Evolutionary conservation across 1,140 invertebrate genomes (phyloP).

Genomic region (Ceratosolen solmsi): DNA sequence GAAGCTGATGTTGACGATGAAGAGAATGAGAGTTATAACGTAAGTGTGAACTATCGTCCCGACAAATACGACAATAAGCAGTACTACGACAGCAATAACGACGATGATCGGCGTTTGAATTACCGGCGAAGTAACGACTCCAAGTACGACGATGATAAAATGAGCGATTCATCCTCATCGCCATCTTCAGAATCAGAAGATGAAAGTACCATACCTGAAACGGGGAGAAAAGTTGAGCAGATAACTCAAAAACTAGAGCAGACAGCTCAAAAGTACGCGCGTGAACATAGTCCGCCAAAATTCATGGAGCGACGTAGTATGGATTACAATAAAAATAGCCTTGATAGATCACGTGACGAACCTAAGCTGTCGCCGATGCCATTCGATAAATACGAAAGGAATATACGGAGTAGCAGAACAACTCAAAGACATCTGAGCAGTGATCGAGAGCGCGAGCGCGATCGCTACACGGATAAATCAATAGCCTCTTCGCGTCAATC

Average conservation of each 20-base stretch:
- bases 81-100: constrained; percentile 57
- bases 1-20: constrained; percentile 59
- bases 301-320: constrained; percentile 63
- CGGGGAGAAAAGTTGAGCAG: constrained; percentile 71
- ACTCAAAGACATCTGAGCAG: constrained; percentile 48
- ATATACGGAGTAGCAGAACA: background rate
- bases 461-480: constrained; percentile 64
- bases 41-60: constrained; percentile 55
- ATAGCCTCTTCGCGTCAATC: constrained; percentile 55
- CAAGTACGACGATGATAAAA: constrained; percentile 68
- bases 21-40: constrained; percentile 56
- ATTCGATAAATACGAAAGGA: constrained; percentile 58
- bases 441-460: constrained; percentile 56
- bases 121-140: constrained; percentile 52
- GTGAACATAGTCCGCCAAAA: constrained; percentile 70
- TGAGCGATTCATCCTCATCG: constrained; percentile 58
- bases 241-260: constrained; percentile 72
- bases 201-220: constrained; percentile 69
- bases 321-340: constrained; percentile 60
- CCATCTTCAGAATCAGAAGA: constrained; percentile 68
- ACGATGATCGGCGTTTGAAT: constrained; percentile 49
- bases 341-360: constrained; percentile 41
- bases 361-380: constrained; percentile 36
- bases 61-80: constrained; percentile 63
- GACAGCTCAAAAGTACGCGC: constrained; percentile 71